Conservation (phyloP, 2,888 invertebrate genomes). For the Lottia scabra region DNA sequence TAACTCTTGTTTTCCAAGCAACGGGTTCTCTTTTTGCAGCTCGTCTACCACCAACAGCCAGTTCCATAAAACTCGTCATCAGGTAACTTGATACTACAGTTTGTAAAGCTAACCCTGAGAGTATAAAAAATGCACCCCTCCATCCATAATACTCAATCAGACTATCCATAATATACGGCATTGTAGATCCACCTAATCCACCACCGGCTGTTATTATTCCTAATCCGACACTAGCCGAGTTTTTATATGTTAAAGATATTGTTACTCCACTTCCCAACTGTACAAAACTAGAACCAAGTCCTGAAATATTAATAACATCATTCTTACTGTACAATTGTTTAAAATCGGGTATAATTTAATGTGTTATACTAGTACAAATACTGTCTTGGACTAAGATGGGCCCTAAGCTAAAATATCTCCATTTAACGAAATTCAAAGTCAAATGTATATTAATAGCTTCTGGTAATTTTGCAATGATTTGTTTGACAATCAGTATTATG, state of each 20-base stretch:
- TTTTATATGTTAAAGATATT: not conserved
- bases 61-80: not conserved
- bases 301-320: not conserved
- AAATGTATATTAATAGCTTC: too few relatives aligned
- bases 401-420: too few relatives aligned
- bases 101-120: not conserved
- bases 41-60: not conserved
- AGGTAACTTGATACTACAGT: not conserved
- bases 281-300: not conserved
- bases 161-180: not conserved
- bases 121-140: not conserved
- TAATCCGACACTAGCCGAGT: not conserved
- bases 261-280: not conserved
- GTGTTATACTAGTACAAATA: too few relatives aligned
- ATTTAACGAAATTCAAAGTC: too few relatives aligned
- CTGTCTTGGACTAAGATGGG: too few relatives aligned
- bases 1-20: not conserved
- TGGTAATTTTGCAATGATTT: too few relatives aligned
- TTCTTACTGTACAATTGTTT: too few relatives aligned
- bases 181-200: not conserved
- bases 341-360: too few relatives aligned
- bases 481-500: too few relatives aligned
- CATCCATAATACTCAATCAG: not conserved
- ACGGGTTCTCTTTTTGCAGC: not conserved
- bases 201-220: not conserved